Percentiles rank a stretch among this genome's conserved stretches.
Conservation (phyloP, 2,797 vertebrate species). For the Sebastiscus tertius region DNA sequence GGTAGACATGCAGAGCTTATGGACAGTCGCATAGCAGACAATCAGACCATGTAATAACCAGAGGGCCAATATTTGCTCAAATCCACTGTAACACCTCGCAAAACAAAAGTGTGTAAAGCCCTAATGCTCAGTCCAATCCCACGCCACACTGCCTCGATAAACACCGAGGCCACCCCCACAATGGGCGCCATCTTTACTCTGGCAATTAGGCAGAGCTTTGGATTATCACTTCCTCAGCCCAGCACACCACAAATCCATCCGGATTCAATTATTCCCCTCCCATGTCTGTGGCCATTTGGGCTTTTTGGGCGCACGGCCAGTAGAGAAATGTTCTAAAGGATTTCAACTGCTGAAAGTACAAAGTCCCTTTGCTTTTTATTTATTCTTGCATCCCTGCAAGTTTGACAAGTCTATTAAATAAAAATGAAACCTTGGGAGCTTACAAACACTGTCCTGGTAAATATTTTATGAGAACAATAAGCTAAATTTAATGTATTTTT, state of each 20-base stretch:
- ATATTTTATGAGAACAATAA: conserved; percentile 68
- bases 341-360: conserved; percentile 50
- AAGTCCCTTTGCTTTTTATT: conserved; percentile 27
- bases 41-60: conserved; percentile 77
- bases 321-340: conserved; percentile 43
- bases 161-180: conserved; percentile 63
- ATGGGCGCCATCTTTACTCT: conserved; percentile 74
- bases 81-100: conserved; percentile 77
- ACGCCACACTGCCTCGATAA: conserved; percentile 69
- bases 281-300: conserved; percentile 64
- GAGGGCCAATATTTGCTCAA: conserved; percentile 71
- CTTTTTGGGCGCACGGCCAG: conserved; percentile 60
- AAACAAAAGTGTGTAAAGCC: conserved; percentile 73
- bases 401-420: conserved; percentile 72
- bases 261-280: conserved; percentile 73
- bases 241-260: conserved; percentile 70
- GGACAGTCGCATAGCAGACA: conserved; percentile 70
- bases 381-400: conserved; percentile 24
- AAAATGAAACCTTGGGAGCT: conserved; percentile 54
- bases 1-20: conserved; percentile 58
- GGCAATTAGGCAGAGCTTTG: conserved; percentile 79
- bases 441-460: conserved; percentile 49
- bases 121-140: conserved; percentile 71
- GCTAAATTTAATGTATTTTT: conserved; percentile 57
- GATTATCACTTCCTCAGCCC: conserved; percentile 70